Percentiles rank a stretch among this genome's conserved stretches.
Conservation (phyloP, 92 coral and sea anemone species). For the Plumapathes pennacea region DNA sequence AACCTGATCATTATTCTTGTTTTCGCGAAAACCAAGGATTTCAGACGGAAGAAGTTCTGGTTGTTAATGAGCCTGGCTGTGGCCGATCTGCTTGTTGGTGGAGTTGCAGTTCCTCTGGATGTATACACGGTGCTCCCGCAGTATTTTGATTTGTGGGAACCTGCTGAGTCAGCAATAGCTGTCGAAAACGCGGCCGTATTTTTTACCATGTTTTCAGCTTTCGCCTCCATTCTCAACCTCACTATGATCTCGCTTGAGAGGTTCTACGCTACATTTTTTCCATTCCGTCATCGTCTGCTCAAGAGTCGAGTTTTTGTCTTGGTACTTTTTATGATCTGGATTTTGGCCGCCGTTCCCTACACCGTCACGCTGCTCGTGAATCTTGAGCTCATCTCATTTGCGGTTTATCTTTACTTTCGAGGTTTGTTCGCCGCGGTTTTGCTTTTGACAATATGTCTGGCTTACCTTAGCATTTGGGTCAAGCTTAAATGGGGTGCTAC, state of each 20-base stretch:
- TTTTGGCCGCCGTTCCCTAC: neutral
- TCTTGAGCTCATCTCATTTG: neutral
- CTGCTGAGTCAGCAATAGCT: neutral
- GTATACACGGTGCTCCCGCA: conserved; percentile 1
- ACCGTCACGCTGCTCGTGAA: neutral
- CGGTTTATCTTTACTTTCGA: neutral
- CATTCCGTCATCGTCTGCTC: conserved; percentile 6
- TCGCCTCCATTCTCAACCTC: too few relatives aligned
- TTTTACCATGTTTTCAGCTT: conserved; percentile 7
- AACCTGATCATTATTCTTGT: conserved; percentile 7
- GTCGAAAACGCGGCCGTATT: conserved; percentile 7
- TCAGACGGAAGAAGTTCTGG: conserved; percentile 15
- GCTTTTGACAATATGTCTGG: conserved; percentile 5
- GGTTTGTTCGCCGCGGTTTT: conserved; percentile 6
- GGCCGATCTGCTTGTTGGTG: conserved; percentile 14
- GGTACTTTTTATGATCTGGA: conserved; percentile 5
- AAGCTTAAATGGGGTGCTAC: conserved; percentile 2
- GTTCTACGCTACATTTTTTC: conserved; percentile 10
- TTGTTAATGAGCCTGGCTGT: conserved; percentile 16
- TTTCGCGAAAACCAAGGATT: neutral
- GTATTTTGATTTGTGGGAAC: conserved; percentile 10
- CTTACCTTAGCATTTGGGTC: conserved; percentile 8
- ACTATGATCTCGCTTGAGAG: conserved; percentile 25
- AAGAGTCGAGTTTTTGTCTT: neutral
- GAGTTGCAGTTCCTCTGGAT: conserved; percentile 7